These are phyloP conservation scores for Taenaris catops DNA, from an alignment of 2,888 invertebrate genomes.

Conservation along the genomic window DNA sequence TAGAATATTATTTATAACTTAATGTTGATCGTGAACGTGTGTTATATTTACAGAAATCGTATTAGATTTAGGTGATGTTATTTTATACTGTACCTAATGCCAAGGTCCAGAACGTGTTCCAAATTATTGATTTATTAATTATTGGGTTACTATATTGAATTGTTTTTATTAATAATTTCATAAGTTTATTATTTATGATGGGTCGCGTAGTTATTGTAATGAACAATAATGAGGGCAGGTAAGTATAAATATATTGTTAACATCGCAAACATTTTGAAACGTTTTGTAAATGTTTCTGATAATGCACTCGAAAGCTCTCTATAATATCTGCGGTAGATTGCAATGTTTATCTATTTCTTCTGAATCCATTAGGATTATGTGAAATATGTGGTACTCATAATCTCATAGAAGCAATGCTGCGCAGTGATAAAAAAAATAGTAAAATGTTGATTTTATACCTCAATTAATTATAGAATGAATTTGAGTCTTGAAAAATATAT, in stretches of 20 bases:
- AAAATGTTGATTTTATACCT: slow-evolving; percentile 47
- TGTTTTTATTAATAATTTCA: too few species aligned
- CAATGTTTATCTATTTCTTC: slow-evolving; percentile 1
- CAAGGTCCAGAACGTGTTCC: slow-evolving; percentile 71
- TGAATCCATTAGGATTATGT: slow-evolving; percentile 2
- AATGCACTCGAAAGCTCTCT: slow-evolving; percentile 8
- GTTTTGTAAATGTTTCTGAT: too few species aligned
- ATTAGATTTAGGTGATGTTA: slow-evolving; percentile 57
- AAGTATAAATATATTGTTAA: too few species aligned
- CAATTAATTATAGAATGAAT: slow-evolving; percentile 71
- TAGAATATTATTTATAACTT: slow-evolving; percentile 67
- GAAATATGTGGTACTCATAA: neutral
- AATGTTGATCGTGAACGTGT: slow-evolving; percentile 56
- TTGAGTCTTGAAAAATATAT: slow-evolving; percentile 68
- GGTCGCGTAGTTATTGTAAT: too few species aligned
- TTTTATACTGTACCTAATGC: slow-evolving; percentile 49
- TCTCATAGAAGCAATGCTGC: slow-evolving; percentile 3
- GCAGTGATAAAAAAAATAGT: slow-evolving; percentile 2
- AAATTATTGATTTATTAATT: slow-evolving; percentile 49
- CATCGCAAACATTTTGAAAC: too few species aligned
- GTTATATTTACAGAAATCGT: slow-evolving; percentile 59
- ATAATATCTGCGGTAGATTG: neutral
- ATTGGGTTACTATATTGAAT: slow-evolving; percentile 28
- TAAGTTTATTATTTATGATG: too few species aligned
- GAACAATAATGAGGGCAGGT: too few species aligned